A percentile compares a stretch with the other conserved stretches of the same genome.
Conservation (phyloP, 2,888 invertebrate genomes). For the Drosophila gaucha region DNA sequence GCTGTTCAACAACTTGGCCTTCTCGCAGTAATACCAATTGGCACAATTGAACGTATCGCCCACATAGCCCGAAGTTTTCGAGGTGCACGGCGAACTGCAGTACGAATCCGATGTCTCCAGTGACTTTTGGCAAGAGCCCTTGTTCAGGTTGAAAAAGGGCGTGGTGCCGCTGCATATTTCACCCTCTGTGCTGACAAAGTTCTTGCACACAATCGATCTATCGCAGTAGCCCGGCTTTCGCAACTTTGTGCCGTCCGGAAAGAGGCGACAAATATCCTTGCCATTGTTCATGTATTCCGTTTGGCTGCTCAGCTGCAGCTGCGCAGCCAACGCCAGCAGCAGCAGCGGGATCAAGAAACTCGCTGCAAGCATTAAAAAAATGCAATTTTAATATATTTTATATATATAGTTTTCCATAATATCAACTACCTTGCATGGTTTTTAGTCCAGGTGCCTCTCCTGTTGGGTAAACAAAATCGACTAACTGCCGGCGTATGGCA, state of each 20-base stretch:
- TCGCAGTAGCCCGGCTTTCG: constrained; percentile 76
- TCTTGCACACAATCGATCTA: constrained; percentile 58
- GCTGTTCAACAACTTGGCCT: background rate
- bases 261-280: constrained; percentile 72
- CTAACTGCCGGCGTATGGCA: constrained; percentile 34
- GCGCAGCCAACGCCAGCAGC: constrained; percentile 28
- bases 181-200: constrained; percentile 21
- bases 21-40: constrained; percentile 70
- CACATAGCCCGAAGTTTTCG: constrained; percentile 54
- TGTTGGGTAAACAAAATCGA: constrained; percentile 20
- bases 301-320: constrained; percentile 45
- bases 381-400: background rate
- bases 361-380: constrained; percentile 9
- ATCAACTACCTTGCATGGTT: constrained; percentile 53
- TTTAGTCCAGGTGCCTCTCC: background rate
- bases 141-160: constrained; percentile 27
- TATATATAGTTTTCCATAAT: background rate
- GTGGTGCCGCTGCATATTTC: constrained; percentile 6
- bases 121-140: constrained; percentile 3
- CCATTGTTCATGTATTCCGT: constrained; percentile 42
- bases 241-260: constrained; percentile 57
- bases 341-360: constrained; percentile 3
- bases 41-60: constrained; percentile 64
- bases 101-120: constrained; percentile 54
- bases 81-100: constrained; percentile 56